These are phyloP conservation scores for Holothuria glaberrima DNA, from an alignment of 35 echinoderm and acorn worm species.

Conservation along the genomic window DNA sequence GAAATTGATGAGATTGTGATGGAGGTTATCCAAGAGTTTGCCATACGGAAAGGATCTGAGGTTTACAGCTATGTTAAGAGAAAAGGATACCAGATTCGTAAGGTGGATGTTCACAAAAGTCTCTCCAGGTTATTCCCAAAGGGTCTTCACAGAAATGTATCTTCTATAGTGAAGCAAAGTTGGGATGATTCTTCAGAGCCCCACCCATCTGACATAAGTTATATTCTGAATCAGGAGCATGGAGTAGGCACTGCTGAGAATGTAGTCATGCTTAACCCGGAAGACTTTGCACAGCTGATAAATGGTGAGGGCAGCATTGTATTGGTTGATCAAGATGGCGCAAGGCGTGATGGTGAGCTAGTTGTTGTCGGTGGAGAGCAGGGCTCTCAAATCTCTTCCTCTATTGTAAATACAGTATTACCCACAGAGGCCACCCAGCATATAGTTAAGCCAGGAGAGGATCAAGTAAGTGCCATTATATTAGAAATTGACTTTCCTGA, in stretches of 20 bases:
- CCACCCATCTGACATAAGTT: too few relatives aligned
- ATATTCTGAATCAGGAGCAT: background rate
- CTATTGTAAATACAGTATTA: background rate
- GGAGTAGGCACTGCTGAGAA: background rate
- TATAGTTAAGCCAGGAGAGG: background rate
- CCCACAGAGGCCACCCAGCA: background rate
- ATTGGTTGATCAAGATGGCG: constrained; percentile 25
- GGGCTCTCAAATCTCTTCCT: background rate
- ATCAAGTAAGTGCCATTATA: constrained; percentile 44
- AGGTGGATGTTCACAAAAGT: constrained; percentile 33
- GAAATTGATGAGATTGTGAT: constrained; percentile 13
- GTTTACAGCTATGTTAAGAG: constrained; percentile 16
- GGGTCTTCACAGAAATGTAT: background rate
- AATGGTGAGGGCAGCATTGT: constrained; percentile 22
- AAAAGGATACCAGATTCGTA: constrained; percentile 27
- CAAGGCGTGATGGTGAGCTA: background rate
- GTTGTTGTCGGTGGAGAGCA: background rate
- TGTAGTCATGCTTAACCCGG: constrained; percentile 19
- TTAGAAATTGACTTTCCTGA: constrained; percentile 35
- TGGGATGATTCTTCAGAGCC: background rate
- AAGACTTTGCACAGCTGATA: constrained; percentile 22
- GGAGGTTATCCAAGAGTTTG: background rate
- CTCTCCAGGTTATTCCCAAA: constrained; percentile 21
- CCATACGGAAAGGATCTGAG: background rate
- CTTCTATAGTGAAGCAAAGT: background rate